These are phyloP conservation scores for Cygnus olor DNA, from an alignment of 2,797 vertebrate species.

Conservation along the genomic window DNA sequence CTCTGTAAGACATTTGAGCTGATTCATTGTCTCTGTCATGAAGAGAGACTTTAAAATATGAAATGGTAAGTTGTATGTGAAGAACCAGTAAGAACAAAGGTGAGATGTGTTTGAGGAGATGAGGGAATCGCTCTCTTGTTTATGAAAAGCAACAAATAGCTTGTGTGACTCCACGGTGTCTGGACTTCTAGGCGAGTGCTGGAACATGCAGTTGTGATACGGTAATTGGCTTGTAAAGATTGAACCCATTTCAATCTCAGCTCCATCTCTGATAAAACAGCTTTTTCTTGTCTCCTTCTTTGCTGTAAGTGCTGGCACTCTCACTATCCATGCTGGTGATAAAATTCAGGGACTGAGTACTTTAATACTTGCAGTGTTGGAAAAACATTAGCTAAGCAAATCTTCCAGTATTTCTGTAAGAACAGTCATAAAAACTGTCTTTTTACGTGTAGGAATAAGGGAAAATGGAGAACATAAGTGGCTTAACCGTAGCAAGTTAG, in stretches of 20 bases:
- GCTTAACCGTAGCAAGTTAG: not conserved
- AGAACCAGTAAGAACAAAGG: not conserved
- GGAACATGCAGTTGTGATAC: not conserved
- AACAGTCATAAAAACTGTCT: not conserved
- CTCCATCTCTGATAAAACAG: not conserved
- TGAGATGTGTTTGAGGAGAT: not conserved
- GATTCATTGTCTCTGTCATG: not conserved
- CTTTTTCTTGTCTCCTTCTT: not conserved
- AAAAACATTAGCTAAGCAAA: slow-evolving; percentile 8
- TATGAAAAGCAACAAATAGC: not conserved
- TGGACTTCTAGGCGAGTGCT: not conserved
- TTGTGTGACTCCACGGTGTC: not conserved
- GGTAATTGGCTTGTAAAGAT: not conserved
- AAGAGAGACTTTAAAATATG: not conserved
- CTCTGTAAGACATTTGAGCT: not conserved
- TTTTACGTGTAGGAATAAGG: not conserved
- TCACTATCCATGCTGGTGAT: not conserved
- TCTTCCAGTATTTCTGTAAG: not conserved
- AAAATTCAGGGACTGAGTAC: not conserved
- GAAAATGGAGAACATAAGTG: not conserved
- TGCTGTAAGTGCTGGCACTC: not conserved
- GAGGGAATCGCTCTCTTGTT: not conserved
- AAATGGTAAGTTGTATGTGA: not conserved
- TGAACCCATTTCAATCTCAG: not conserved
- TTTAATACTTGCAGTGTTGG: not conserved